These are phyloP conservation scores for Lapara coniferarum DNA, from an alignment of 2,888 invertebrate genomes.

Conservation along the genomic window DNA sequence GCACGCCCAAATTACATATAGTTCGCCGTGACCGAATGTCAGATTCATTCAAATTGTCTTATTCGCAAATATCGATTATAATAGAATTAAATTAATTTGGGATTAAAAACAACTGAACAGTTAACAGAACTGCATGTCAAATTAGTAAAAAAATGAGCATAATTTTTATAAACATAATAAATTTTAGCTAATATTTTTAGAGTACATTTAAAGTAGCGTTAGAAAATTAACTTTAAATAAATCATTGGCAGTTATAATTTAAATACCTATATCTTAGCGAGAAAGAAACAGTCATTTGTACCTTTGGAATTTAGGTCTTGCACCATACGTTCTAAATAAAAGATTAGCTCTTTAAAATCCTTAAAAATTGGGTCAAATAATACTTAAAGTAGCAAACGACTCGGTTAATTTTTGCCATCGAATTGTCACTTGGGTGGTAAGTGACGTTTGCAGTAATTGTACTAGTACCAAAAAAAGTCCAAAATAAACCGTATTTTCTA, in stretches of 20 bases:
- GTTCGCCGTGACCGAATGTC: too few relatives aligned
- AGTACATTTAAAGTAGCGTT: background rate
- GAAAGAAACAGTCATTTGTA: background rate
- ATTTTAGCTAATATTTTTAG: background rate
- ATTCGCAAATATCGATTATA: too few relatives aligned
- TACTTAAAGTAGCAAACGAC: background rate
- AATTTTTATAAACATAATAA: background rate
- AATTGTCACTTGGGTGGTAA: background rate
- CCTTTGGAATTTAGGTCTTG: too few relatives aligned
- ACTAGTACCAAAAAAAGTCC: background rate
- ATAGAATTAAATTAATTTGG: too few relatives aligned
- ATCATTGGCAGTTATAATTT: slow-evolving; percentile 14
- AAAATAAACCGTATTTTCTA: background rate
- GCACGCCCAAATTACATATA: too few relatives aligned
- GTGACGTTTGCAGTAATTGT: background rate
- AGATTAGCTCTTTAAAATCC: too few relatives aligned
- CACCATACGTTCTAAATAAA: too few relatives aligned
- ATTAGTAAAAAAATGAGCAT: background rate
- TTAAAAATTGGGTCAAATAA: too few relatives aligned
- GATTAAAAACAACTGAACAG: background rate
- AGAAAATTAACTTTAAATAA: slow-evolving; percentile 5
- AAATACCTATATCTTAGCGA: background rate
- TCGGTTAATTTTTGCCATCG: too few relatives aligned
- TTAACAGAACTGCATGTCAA: background rate
- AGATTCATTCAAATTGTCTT: too few relatives aligned